phyloP scores from a whole-genome alignment of 2,797 vertebrate genomes.

The Geotrypetes seraphini region DNA sequence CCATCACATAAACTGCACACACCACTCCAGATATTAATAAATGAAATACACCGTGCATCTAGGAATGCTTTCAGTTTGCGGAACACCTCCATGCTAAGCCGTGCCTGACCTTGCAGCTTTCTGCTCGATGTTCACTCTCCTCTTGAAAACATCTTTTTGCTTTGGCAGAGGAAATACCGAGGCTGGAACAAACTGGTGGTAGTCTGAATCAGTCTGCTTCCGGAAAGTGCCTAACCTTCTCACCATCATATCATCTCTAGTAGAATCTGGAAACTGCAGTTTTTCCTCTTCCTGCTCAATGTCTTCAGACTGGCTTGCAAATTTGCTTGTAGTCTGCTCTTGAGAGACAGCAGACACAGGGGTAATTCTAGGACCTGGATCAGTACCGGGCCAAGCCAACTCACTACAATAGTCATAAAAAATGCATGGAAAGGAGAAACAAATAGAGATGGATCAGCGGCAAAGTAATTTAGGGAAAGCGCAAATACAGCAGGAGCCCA shows the following conservation, averaged over 20 bases:
- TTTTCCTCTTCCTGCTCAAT: slow-evolving; percentile 33
- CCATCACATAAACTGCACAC: too few relatives aligned
- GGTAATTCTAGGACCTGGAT: slow-evolving; percentile 11
- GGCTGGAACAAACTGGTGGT: slow-evolving; percentile 48
- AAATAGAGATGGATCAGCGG: not conserved
- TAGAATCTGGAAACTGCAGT: slow-evolving; percentile 49
- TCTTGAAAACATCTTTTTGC: slow-evolving; percentile 17
- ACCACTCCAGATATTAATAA: not conserved
- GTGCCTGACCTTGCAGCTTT: slow-evolving; percentile 16
- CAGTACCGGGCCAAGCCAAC: slow-evolving; percentile 7
- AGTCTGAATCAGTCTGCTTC: slow-evolving; percentile 32
- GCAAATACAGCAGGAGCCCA: too few relatives aligned
- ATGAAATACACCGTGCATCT: not conserved
- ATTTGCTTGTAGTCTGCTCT: slow-evolving; percentile 5
- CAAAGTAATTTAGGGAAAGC: too few relatives aligned
- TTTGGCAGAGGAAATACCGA: slow-evolving; percentile 22
- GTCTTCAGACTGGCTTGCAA: slow-evolving; percentile 3
- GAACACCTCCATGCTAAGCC: slow-evolving; percentile 1
- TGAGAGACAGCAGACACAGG: not conserved
- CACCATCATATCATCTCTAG: slow-evolving; percentile 75
- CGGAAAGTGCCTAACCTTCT: slow-evolving; percentile 62
- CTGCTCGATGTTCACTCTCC: too few relatives aligned
- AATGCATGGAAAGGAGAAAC: slow-evolving; percentile 1
- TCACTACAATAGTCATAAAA: slow-evolving; percentile 5
- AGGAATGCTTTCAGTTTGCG: not conserved